Conservation (phyloP, 2,113 vertebrate species). For the Plotosus lineatus region DNA sequence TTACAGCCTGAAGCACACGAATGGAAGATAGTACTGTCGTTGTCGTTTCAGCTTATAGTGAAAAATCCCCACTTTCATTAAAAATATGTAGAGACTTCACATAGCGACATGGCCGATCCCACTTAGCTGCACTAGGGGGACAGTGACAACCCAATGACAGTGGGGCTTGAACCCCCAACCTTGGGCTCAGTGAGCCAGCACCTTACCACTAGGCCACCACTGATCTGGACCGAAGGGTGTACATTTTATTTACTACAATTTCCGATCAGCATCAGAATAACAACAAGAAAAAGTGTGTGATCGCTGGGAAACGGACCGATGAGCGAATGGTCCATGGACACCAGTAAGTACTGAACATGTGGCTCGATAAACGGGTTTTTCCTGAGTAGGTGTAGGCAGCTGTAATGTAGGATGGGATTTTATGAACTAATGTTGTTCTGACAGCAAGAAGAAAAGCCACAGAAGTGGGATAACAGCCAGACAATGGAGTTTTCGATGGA, state of each 20-base stretch:
- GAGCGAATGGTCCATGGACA: not conserved
- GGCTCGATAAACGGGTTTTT: not conserved
- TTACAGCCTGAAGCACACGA: not conserved
- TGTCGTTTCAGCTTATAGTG: not conserved
- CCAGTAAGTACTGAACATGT: not conserved
- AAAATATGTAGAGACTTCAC: not conserved
- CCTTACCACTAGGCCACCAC: too few relatives aligned
- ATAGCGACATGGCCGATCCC: too few relatives aligned
- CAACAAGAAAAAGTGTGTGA: not conserved
- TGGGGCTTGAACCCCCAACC: too few relatives aligned
- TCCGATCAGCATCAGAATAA: not conserved
- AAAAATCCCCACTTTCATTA: not conserved
- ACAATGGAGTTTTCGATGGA: not conserved
- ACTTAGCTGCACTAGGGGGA: too few relatives aligned
- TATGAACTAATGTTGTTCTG: slow-evolving; percentile 18
- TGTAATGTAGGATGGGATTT: slow-evolving; percentile 2
- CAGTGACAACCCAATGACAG: too few relatives aligned
- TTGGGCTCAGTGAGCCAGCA: too few relatives aligned
- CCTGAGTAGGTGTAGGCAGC: not conserved
- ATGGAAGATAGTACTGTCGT: not conserved
- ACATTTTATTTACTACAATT: not conserved
- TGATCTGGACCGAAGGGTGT: not conserved
- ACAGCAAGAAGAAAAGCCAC: not conserved
- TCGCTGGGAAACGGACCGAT: not conserved
- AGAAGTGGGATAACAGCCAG: not conserved